Base-by-base conservation (phyloP, 2,888 invertebrate species). In the Onthophagus sagittarius region DNA sequence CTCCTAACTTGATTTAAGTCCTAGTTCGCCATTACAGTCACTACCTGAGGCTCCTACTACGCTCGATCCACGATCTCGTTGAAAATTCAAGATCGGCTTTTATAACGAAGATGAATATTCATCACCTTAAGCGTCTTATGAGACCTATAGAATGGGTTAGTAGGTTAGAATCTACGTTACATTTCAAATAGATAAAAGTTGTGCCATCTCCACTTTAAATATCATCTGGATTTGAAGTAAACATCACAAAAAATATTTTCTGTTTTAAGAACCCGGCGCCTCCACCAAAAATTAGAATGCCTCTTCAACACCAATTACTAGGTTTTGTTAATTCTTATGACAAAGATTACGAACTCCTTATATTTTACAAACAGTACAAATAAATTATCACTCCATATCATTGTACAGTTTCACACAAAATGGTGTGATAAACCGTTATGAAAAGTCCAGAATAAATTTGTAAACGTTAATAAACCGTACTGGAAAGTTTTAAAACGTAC, bases 1-100 rank as follows among this genome's bases (percentile, higher is more conserved):
- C 82, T 79, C 80, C 80, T 82, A 82, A 83, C 81, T 81, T 82
- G 83, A 83, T 83, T 83, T 83, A 82, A 83, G 82, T 81, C 80
- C 82, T 53, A 53, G 39, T 53, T 53, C 39, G 82, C 82, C 81
- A 83, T 83, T 83, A 83, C 82, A 82, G 82, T 81, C 81, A 79
- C 81, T 79, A 80, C 79, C 78, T 78, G 76, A 77, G 77, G 76
- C 78, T 72, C 71, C n/a, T 69, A 11, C 39, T 11, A 53, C 39
- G 11, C 39, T 7, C 23, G n/a, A 67, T 23, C 23, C 5, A 23
- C 31, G 14, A 64, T 64, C 15, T 73, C 74, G 74, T 79, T 78
- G 78, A 79, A 77, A 79, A 81, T 79, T 79, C 78, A 75, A 80
- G 79, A 79, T 80, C 77, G 79, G 78, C 80, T 80, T 80, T 81